Evolutionary conservation across 2,888 invertebrate species (phyloP).

Genomic region (Himalopsyche japonica): DNA sequence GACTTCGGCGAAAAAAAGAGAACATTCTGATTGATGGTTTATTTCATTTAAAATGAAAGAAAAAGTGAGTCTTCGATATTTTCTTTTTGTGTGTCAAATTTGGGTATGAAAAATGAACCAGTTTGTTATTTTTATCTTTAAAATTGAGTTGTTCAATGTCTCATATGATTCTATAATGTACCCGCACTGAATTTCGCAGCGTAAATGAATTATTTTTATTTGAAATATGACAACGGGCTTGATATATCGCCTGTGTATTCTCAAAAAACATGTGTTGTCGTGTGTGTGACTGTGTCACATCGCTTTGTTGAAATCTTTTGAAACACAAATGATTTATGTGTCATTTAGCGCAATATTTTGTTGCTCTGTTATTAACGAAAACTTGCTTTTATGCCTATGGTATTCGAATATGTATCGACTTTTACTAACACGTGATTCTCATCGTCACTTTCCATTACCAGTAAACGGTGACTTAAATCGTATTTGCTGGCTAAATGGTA

Average conservation of each 20-base stretch:
- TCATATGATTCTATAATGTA: background rate
- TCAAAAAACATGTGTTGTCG: background rate
- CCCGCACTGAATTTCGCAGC: background rate
- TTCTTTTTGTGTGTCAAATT: background rate
- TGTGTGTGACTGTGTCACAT: background rate
- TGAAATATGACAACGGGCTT: background rate
- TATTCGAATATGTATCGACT: too few relatives aligned
- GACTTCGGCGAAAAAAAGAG: too few relatives aligned
- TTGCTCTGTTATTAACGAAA: background rate
- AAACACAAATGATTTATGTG: background rate
- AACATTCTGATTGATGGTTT: too few relatives aligned
- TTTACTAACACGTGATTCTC: too few relatives aligned
- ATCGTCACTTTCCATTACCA: too few relatives aligned
- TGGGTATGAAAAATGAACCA: background rate
- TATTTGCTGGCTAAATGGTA: too few relatives aligned
- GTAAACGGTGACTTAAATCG: too few relatives aligned
- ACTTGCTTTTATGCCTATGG: background rate
- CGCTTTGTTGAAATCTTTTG: background rate
- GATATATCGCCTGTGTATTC: background rate
- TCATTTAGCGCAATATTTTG: background rate
- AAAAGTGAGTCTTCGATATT: too few relatives aligned
- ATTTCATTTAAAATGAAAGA: too few relatives aligned
- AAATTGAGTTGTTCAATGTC: background rate
- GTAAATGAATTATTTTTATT: background rate
- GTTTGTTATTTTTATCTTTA: background rate